Evolutionary conservation across 1,140 invertebrate species (phyloP), one percentile per base, ranked within the genome.

Genomic region (Leptestheria dahalacensis): DNA sequence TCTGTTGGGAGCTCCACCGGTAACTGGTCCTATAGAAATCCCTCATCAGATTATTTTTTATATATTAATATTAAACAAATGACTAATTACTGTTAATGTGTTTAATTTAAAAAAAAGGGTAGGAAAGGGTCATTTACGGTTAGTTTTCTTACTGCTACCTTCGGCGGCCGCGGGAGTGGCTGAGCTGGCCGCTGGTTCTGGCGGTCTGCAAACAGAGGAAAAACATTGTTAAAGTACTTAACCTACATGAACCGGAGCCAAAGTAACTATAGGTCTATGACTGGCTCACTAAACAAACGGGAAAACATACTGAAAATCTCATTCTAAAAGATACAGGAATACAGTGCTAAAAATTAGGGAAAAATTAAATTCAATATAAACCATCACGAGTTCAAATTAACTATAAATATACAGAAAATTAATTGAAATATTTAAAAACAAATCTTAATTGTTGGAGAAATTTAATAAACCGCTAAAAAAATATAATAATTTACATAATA

Each of bases 1-100:
- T 62, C 91, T 79, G 70, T 91, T 92, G 49, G 90, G 90, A 64
- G 88, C 85, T 62, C 86, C 83, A 57, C 82, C 82, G 15, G 21
- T 41, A 18, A 46, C 24, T 21, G 49, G 12, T 25, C 48, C 54
- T 49, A n/a, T n/a, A n/a, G n/a, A n/a, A n/a, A n/a, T n/a, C n/a
- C n/a, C n/a, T n/a, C n/a, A 50, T 48, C 10, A 12, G 9, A 52
- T 2, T 52, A 21, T 24, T 52, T 11, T n/a, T n/a, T n/a, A n/a
- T n/a, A n/a, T n/a, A n/a, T n/a, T n/a, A n/a, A n/a, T n/a, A n/a
- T n/a, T n/a, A n/a, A n/a, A n/a, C n/a, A n/a, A n/a, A n/a, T n/a
- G n/a, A n/a, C n/a, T n/a, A n/a, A n/a, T n/a, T n/a, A n/a, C n/a
- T n/a, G n/a, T n/a, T n/a, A n/a, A n/a, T n/a, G n/a, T n/a, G n/a